phyloP scores from a whole-genome alignment of 92 coral and sea anemone genomes.

The Epizoanthus rinbou region DNA sequence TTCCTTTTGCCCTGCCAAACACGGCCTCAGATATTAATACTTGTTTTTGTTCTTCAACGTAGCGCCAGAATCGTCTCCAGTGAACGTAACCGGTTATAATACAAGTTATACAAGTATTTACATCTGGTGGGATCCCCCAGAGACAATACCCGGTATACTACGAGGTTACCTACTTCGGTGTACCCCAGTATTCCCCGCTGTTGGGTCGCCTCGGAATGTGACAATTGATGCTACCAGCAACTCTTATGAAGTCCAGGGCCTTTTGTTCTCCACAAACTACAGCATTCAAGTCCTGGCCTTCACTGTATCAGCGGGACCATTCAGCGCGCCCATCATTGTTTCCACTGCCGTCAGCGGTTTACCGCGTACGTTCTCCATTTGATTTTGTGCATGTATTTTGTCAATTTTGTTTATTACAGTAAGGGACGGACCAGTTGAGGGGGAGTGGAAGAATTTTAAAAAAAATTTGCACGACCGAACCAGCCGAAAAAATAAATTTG shows the following conservation, averaged over 20 bases:
- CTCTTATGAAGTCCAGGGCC: neutral
- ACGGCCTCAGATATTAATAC: neutral
- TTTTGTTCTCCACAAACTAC: neutral
- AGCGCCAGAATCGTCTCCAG: slow-evolving; percentile 14
- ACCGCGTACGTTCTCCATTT: neutral
- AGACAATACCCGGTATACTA: neutral
- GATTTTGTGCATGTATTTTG: too few relatives aligned
- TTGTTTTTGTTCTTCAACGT: neutral
- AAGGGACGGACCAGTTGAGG: too few relatives aligned
- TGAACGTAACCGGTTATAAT: neutral
- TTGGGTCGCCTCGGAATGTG: slow-evolving; percentile 6
- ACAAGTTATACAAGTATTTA: slow-evolving; percentile 5
- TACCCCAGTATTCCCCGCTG: neutral
- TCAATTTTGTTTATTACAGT: too few relatives aligned
- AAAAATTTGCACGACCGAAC: too few relatives aligned
- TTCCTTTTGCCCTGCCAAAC: too few relatives aligned
- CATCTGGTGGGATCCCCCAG: slow-evolving; percentile 16
- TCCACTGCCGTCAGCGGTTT: neutral
- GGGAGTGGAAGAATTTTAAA: too few relatives aligned
- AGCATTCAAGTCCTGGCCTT: slow-evolving; percentile 5
- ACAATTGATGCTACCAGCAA: neutral
- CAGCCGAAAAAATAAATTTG: too few relatives aligned
- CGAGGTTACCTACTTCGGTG: slow-evolving; percentile 1
- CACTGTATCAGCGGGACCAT: slow-evolving; percentile 2
- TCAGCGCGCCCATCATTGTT: slow-evolving; percentile 6